Base-by-base conservation (phyloP, 2,113 vertebrate species). In the Eurypyga helias region DNA sequence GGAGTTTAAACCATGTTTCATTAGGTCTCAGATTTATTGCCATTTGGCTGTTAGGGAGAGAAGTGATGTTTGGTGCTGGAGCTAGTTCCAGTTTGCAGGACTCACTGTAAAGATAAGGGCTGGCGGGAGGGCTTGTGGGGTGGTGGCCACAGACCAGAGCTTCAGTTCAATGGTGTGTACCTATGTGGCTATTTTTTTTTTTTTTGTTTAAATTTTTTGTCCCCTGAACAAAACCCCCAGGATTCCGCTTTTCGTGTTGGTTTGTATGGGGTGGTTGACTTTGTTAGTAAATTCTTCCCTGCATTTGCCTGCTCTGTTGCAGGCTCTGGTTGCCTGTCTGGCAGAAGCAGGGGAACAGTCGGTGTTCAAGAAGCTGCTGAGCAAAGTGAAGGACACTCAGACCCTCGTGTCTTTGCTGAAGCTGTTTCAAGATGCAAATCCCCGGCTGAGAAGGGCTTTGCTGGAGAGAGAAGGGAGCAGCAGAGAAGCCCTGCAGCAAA, bases 281-380 rank as follows among this genome's bases (percentile, higher is more conserved):
- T 41, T 46, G 25, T 51, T 51, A 26, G 20, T 67, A 34, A 81
- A 70, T n/a, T n/a, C 34, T 25, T 48, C 13, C n/a, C 8, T 58
- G n/a, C 1, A 3, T 67, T 78, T 91, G 9, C 36, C 73, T 93
- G 72, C 91, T 84, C 66, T 92, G 49, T 43, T 81, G 23, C 46
- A 98, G 98, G 89, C 72, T 64, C 82, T 98, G 46, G 45, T 90
- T 78, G 94, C 91, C 34, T 98, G 97, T 81, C 97, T 98, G 87
- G 87, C 92, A 58, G 96, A 90, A 80, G 86, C 94, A 76, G 95
- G 95, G 87, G 90, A 90, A 34, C 64, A 84, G 78, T 51, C 62
- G 3, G 72, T 93, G 82, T 98, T 98, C 71, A 92, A 85, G 93
- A 98, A 90, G 57, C 92, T 98, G 69, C 94, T 98, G 81, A 87